A percentile compares a stretch with the other conserved stretches of the same genome.
Conservation (phyloP, 2,113 vertebrate genomes). For the Anhinga anhinga region DNA sequence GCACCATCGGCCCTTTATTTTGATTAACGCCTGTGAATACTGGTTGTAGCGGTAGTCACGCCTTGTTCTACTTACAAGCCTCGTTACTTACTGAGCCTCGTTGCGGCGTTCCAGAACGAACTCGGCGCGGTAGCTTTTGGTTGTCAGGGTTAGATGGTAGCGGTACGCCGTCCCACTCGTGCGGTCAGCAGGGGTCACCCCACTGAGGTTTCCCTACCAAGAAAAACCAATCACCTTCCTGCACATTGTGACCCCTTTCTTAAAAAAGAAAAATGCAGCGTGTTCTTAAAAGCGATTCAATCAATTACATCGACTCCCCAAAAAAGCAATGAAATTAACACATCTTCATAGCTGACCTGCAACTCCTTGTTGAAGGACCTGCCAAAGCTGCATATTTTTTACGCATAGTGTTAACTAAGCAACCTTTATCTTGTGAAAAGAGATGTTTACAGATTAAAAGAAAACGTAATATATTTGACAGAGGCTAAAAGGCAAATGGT, state of each 20-base stretch:
- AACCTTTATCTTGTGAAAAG: constrained; percentile 63
- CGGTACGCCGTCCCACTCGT: neutral
- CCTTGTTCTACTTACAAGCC: accelerated
- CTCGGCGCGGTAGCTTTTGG: accelerated
- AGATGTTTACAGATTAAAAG: constrained; percentile 72
- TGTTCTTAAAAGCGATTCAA: neutral
- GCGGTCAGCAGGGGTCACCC: neutral
- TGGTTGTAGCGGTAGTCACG: accelerated
- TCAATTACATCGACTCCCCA: neutral
- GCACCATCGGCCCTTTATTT: neutral
- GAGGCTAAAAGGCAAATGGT: constrained; percentile 44
- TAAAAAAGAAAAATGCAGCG: neutral
- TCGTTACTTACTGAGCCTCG: neutral
- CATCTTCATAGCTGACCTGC: neutral
- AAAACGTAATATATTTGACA: constrained; percentile 63
- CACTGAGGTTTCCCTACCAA: neutral
- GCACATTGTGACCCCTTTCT: accelerated
- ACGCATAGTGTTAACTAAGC: constrained; percentile 59
- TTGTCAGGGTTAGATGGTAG: neutral
- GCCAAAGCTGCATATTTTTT: constrained; percentile 32
- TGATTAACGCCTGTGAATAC: neutral
- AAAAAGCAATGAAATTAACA: neutral
- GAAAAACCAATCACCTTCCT: neutral
- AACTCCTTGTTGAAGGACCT: constrained; percentile 24
- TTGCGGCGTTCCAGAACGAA: neutral